These are phyloP conservation scores for Glaucidium brasilianum DNA, from an alignment of 2,113 vertebrate genomes.

Conservation along the genomic window DNA sequence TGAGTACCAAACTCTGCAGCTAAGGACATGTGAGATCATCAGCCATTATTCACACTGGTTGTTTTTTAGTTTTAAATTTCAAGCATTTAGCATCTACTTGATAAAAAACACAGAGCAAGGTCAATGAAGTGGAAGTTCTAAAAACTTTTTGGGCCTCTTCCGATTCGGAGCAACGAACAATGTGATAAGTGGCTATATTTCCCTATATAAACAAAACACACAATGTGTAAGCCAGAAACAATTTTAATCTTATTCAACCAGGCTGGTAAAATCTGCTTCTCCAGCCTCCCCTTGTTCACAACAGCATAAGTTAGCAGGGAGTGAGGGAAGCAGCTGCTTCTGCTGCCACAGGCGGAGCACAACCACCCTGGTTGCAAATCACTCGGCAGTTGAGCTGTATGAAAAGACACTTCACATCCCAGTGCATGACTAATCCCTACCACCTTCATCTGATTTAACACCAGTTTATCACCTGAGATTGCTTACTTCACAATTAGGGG, in stretches of 20 bases:
- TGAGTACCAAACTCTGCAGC: background rate
- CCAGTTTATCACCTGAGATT: background rate
- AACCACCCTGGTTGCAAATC: background rate
- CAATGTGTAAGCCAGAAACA: background rate
- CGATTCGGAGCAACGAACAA: background rate
- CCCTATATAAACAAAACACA: background rate
- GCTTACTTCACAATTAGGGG: background rate
- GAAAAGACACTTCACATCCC: background rate
- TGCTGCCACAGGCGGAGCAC: background rate
- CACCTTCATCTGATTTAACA: background rate
- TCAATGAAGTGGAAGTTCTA: background rate
- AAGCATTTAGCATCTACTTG: background rate
- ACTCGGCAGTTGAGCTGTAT: background rate
- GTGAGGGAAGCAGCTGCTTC: background rate
- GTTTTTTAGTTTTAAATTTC: rapidly evolving
- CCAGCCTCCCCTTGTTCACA: background rate
- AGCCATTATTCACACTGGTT: rapidly evolving
- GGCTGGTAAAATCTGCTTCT: background rate
- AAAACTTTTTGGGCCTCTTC: background rate
- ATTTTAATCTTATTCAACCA: background rate
- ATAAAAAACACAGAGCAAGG: background rate
- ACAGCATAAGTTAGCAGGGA: rapidly evolving
- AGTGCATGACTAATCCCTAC: background rate
- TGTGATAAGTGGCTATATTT: background rate
- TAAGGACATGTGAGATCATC: background rate